Evolutionary conservation across 2,113 vertebrate species (phyloP), one percentile per base, ranked within the genome.

Genomic region (Acrocephalus kingi): DNA sequence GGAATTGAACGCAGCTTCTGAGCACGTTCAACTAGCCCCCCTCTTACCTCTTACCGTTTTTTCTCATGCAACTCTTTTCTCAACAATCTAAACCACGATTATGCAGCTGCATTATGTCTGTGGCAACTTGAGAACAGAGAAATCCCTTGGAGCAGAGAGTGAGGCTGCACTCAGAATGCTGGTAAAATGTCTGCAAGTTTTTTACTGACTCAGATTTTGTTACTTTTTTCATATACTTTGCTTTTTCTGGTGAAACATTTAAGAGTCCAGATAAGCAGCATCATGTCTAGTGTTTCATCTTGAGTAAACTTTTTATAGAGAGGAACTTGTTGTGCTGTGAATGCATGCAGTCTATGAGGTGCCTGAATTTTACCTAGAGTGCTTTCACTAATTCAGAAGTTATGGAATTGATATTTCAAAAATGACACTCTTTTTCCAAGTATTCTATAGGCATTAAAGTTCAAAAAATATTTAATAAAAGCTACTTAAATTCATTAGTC

Each of bases 381-480:
- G 20, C 43, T 62, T 80, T 94, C 67, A 77, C 51, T 55, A 86
- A 77, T 69, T 80, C 43, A 66, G 43, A 78, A 92, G 20, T 77
- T 82, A 83, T 12, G 8, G 20, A 67, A 76, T 11, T 46, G 31
- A 30, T 64, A 83, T 79, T 85, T 93, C 68, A 79, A 48, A 16
- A 71, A 49, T 30, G 1, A 41, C 19, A 39, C 5, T 69, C 5
- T 64, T 76, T 85, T 76, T 6, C 45, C 15, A 55, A 45, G 13
- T 63, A 69, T 71, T 71, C 52, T 87, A 13, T 27, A 71, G 30
- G 20, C 5, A 45, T 61, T 89, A 56, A 63, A 52, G 45, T 79
- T 90, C 49, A 90, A 66, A 41, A 92, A 78, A 35, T 62, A 72
- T 79, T 88, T 92, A 56, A 76, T 64, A 61, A 72, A 83, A 79